A percentile compares a stretch with the other conserved stretches of the same genome.
phyloP scores from a whole-genome alignment of 2,113 vertebrate species.

The Mesoclemmys tuberculata region DNA sequence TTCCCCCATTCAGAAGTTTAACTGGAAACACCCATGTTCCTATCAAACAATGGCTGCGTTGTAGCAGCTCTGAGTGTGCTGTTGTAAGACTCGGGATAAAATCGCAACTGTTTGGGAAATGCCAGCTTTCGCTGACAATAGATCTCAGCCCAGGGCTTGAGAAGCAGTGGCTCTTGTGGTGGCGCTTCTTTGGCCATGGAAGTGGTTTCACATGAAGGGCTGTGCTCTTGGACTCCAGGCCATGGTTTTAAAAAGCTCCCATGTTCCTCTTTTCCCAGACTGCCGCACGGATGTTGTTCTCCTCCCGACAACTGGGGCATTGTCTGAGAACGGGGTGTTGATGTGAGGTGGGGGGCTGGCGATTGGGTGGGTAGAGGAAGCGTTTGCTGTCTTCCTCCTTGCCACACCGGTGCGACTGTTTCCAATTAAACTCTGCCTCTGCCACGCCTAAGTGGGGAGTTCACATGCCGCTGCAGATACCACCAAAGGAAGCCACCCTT shows the following conservation, averaged over 20 bases:
- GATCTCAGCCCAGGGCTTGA: neutral
- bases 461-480: fast-evolving
- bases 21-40: neutral
- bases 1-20: neutral
- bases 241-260: neutral
- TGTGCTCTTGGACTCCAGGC: neutral
- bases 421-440: neutral
- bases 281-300: neutral
- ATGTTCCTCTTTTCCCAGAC: neutral
- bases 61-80: neutral
- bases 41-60: neutral
- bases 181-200: neutral
- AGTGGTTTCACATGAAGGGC: neutral
- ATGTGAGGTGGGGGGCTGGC: neutral
- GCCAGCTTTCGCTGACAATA: neutral
- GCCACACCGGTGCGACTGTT: neutral
- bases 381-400: neutral
- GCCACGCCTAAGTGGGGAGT: neutral
- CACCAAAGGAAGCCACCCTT: neutral
- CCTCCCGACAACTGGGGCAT: neutral
- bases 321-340: no score
- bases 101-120: neutral
- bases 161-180: neutral
- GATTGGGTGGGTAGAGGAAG: neutral
- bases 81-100: neutral